A percentile compares a stretch with the other conserved stretches of the same genome.
phyloP scores from a whole-genome alignment of 2,797 vertebrate genomes.

The Cynopterus sphinx region DNA sequence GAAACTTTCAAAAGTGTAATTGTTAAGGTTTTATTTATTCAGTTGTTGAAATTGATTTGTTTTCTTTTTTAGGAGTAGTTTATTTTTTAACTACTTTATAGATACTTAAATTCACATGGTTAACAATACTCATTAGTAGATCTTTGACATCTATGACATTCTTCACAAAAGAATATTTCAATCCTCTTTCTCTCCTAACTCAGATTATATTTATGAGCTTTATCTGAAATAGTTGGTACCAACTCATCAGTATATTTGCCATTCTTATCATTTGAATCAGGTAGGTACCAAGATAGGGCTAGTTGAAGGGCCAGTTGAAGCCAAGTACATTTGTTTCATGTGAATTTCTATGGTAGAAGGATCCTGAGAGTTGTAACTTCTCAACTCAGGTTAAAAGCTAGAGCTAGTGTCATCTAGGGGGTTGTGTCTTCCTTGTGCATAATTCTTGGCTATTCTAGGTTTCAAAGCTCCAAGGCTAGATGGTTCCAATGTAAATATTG shows the following conservation, averaged over 20 bases:
- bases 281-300: slow-evolving; percentile 95
- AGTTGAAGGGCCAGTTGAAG: slow-evolving; percentile 93
- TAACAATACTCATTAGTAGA: not conserved
- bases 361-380: slow-evolving; percentile 94
- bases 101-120: not conserved
- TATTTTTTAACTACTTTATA: slow-evolving; percentile 28
- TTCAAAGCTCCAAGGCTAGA: slow-evolving; percentile 92
- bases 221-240: slow-evolving; percentile 90
- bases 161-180: not conserved
- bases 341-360: slow-evolving; percentile 92
- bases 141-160: not conserved
- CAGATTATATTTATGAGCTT: slow-evolving; percentile 92
- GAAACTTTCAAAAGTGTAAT: not conserved
- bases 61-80: not conserved
- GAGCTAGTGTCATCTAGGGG: slow-evolving; percentile 94
- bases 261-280: slow-evolving; percentile 90
- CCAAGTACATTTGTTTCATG: slow-evolving; percentile 93
- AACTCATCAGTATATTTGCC: slow-evolving; percentile 90
- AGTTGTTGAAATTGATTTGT: not conserved
- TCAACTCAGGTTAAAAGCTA: slow-evolving; percentile 95
- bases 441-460: slow-evolving; percentile 92
- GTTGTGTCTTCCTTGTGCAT: slow-evolving; percentile 90
- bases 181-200: slow-evolving; percentile 79
- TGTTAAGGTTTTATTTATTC: not conserved
- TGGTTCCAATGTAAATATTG: slow-evolving; percentile 97